Evolutionary conservation across 2,797 vertebrate genomes (phyloP).

Genomic region (Syndactyla subalaris): DNA sequence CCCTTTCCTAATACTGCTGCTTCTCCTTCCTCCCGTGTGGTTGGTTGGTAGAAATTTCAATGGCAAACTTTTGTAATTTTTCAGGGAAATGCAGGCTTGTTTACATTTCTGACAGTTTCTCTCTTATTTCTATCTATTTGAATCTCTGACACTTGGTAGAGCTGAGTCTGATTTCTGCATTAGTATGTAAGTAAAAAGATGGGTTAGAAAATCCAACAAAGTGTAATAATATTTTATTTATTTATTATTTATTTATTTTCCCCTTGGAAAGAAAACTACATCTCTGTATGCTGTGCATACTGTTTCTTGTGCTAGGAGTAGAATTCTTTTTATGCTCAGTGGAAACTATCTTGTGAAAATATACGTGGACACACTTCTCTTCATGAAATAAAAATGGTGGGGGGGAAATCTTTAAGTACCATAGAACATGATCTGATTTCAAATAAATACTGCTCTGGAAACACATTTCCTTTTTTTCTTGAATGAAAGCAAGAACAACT

Average conservation of each 20-base stretch:
- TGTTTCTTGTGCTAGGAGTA: neutral
- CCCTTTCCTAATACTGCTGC: neutral
- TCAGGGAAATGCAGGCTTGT: neutral
- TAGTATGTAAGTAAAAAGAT: neutral
- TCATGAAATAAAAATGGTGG: neutral
- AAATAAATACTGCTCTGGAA: neutral
- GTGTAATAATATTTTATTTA: neutral
- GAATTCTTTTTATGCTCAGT: rapidly evolving
- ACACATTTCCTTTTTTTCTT: neutral
- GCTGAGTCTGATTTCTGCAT: neutral
- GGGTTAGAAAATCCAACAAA: neutral
- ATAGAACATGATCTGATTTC: neutral
- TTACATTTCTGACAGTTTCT: neutral
- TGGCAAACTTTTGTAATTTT: neutral
- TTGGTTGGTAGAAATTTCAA: neutral
- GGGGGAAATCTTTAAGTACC: neutral
- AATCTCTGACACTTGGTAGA: neutral
- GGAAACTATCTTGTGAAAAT: neutral
- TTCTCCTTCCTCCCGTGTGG: neutral
- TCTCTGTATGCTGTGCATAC: neutral
- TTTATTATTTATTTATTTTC: neutral
- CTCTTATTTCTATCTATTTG: neutral
- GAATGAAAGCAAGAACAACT: neutral
- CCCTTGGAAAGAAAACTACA: neutral
- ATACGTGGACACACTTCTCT: neutral